These are phyloP conservation scores for Pangasius krempfi DNA, from an alignment of 2,797 vertebrate species.

Conservation along the genomic window DNA sequence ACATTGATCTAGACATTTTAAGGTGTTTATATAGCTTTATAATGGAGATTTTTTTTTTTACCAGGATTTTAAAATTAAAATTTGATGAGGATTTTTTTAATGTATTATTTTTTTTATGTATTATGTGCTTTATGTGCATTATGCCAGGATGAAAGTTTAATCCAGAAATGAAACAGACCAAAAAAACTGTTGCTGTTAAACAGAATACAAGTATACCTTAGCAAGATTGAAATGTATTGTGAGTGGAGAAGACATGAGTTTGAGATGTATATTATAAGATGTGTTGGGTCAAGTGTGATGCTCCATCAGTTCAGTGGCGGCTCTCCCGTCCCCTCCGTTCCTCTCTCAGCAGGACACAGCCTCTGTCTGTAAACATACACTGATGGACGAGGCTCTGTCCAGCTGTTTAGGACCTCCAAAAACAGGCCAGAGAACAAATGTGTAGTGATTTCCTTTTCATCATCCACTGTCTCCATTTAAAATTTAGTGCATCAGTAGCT, in stretches of 20 bases:
- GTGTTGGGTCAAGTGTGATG: conserved; percentile 16
- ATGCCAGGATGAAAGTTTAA: neutral
- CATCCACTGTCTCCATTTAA: neutral
- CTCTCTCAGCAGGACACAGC: conserved; percentile 73
- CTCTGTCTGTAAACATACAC: conserved; percentile 72
- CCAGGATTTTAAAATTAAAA: neutral
- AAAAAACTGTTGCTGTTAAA: neutral
- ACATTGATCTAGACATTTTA: neutral
- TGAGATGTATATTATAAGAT: neutral
- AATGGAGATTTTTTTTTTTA: neutral
- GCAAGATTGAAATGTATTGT: conserved; percentile 1
- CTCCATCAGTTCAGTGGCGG: conserved; percentile 43
- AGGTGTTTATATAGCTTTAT: neutral
- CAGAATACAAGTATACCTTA: neutral
- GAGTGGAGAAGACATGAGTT: neutral
- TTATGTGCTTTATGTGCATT: neutral
- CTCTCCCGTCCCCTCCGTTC: conserved; percentile 74
- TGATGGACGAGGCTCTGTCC: conserved; percentile 74
- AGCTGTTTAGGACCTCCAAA: conserved; percentile 67
- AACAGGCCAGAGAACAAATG: neutral
- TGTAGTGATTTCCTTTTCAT: conserved; percentile 3
- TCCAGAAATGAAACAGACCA: neutral
- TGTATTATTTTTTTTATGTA: neutral
- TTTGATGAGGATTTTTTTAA: neutral
- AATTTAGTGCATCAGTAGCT: conserved; percentile 9